phyloP scores from a whole-genome alignment of 1,140 invertebrate species.

The Cydia strobilella region DNA sequence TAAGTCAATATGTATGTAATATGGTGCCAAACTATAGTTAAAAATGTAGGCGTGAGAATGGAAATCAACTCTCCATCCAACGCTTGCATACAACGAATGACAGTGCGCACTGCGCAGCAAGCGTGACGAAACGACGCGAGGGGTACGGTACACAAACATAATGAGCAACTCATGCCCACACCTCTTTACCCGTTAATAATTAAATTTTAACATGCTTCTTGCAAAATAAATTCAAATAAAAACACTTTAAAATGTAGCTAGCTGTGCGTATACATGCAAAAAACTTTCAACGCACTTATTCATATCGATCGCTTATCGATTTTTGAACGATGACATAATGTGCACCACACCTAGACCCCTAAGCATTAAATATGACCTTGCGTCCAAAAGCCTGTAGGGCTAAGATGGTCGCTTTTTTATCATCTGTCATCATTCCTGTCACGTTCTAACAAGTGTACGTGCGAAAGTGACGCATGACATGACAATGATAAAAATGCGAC shows the following conservation, averaged over 20 bases:
- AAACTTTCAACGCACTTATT: not conserved
- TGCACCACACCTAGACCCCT: too few relatives aligned
- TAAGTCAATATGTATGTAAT: not conserved
- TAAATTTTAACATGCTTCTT: not conserved
- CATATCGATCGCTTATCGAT: not conserved
- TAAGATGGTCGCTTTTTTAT: too few relatives aligned
- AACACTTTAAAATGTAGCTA: not conserved
- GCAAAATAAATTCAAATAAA: too few relatives aligned
- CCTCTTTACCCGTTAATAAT: not conserved
- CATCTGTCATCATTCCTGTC: too few relatives aligned
- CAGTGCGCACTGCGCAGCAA: constrained; percentile 19
- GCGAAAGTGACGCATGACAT: too few relatives aligned
- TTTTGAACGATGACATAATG: too few relatives aligned
- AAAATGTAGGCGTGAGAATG: not conserved
- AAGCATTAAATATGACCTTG: not conserved
- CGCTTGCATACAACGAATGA: constrained; percentile 22
- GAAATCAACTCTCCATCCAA: constrained; percentile 20
- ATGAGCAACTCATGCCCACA: not conserved
- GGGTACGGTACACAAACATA: constrained; percentile 7
- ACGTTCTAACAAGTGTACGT: too few relatives aligned
- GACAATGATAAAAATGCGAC: too few relatives aligned
- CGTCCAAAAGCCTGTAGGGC: too few relatives aligned
- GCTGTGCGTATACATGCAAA: not conserved
- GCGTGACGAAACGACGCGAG: constrained; percentile 13
- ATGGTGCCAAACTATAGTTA: not conserved